Percentiles rank a stretch among this genome's conserved stretches.
phyloP scores from a whole-genome alignment of 2,113 vertebrate species.

The Centropus unirufus region DNA sequence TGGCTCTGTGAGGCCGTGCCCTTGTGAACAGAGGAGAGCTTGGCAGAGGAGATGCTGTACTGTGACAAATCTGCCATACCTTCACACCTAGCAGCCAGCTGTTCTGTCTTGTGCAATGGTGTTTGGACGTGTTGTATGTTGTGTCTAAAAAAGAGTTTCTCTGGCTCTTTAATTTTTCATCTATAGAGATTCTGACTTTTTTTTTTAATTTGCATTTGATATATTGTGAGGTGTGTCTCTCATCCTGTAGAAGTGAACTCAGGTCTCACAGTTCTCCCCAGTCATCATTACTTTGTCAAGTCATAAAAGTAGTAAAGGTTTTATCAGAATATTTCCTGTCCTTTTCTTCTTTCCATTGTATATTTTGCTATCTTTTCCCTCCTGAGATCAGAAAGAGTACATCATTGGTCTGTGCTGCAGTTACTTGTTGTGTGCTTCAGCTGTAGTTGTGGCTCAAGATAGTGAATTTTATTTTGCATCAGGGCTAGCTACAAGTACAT shows the following conservation, averaged over 20 bases:
- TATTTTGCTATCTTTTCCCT: not conserved
- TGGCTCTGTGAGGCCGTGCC: not conserved
- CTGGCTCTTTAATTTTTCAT: too few relatives aligned
- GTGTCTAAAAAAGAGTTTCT: too few relatives aligned
- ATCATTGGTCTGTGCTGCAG: not conserved
- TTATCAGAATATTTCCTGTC: not conserved
- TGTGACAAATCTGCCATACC: not conserved
- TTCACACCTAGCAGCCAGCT: not conserved
- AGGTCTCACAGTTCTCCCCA: not conserved
- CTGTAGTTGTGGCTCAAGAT: not conserved
- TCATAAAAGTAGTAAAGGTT: not conserved
- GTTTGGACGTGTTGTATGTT: not conserved
- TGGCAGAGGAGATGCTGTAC: not conserved
- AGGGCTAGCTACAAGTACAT: not conserved
- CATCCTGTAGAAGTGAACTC: not conserved
- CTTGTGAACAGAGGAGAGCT: not conserved
- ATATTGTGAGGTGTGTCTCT: not conserved
- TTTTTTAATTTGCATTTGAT: too few relatives aligned
- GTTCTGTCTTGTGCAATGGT: not conserved
- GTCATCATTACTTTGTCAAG: not conserved
- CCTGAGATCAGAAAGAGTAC: not conserved
- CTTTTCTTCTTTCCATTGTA: not conserved
- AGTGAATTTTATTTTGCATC: not conserved
- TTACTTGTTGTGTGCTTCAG: not conserved
- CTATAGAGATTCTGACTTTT: too few relatives aligned